A percentile compares a stretch with the other conserved stretches of the same genome.
phyloP scores from a whole-genome alignment of 2,888 invertebrate genomes.

The Trimorus sp. region DNA sequence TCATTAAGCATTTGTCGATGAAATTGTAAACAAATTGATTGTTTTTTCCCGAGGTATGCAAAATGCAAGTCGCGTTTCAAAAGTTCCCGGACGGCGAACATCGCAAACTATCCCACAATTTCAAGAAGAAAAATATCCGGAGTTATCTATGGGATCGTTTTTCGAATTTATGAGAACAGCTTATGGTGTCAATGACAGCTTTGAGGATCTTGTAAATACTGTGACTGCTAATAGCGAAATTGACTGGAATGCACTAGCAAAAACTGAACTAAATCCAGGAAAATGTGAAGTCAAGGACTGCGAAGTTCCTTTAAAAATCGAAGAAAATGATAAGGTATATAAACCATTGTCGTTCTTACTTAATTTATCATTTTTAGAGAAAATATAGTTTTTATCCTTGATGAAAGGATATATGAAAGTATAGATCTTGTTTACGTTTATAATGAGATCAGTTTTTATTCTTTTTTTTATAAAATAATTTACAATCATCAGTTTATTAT shows the following conservation, averaged over 20 bases:
- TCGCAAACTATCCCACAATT: constrained; percentile 40
- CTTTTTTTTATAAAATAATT: too few relatives aligned
- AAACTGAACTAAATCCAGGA: constrained; percentile 79
- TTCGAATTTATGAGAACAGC: constrained; percentile 89
- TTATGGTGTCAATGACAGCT: constrained; percentile 85
- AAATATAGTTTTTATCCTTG: too few relatives aligned
- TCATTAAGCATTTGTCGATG: background rate
- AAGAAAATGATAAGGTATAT: constrained; percentile 2
- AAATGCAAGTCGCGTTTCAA: constrained; percentile 18
- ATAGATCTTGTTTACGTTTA: too few relatives aligned
- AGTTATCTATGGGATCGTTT: constrained; percentile 87
- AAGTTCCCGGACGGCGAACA: constrained; percentile 35
- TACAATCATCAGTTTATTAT: too few relatives aligned
- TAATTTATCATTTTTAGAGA: too few relatives aligned
- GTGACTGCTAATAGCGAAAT: constrained; percentile 80
- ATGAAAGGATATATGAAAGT: too few relatives aligned
- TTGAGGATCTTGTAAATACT: constrained; percentile 80
- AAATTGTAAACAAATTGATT: background rate
- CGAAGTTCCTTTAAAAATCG: background rate
- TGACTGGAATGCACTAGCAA: constrained; percentile 82
- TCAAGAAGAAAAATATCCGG: constrained; percentile 78
- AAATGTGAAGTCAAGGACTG: constrained; percentile 40
- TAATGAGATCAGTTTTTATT: too few relatives aligned
- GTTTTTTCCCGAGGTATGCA: constrained; percentile 15
- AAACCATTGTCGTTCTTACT: too few relatives aligned